A percentile compares a stretch with the other conserved stretches of the same genome.
Conservation (phyloP, 92 coral and sea anemone genomes). For the Heteractis magnifica region DNA sequence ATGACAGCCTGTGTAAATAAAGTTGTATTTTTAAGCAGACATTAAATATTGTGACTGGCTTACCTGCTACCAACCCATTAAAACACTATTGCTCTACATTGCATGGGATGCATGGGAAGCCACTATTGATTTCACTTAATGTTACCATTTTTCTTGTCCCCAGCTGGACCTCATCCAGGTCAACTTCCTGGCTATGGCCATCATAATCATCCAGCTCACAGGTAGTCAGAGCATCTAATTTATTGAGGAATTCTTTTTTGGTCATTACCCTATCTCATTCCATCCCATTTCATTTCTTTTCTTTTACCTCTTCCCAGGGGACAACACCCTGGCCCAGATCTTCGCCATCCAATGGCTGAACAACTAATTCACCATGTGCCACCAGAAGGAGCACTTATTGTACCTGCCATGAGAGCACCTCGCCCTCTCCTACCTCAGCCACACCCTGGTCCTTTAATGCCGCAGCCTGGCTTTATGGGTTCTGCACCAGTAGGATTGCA, state of each 20-base stretch:
- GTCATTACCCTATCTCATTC: too few species aligned
- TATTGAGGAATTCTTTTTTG: too few species aligned
- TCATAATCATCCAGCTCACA: slow-evolving; percentile 17
- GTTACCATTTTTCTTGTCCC: not conserved
- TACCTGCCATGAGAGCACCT: slow-evolving; percentile 63
- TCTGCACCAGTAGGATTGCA: slow-evolving; percentile 30
- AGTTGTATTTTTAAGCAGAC: too few species aligned
- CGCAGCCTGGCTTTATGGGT: slow-evolving; percentile 44
- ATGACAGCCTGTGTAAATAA: too few species aligned
- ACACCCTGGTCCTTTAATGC: slow-evolving; percentile 37
- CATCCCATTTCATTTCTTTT: not conserved
- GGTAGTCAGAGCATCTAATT: not conserved
- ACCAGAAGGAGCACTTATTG: slow-evolving; percentile 68
- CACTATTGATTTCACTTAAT: too few species aligned
- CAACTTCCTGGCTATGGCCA: slow-evolving; percentile 21
- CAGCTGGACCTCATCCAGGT: not conserved
- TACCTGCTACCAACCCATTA: too few species aligned
- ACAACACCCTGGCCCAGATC: slow-evolving; percentile 31
- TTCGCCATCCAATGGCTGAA: slow-evolving; percentile 39
- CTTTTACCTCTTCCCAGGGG: slow-evolving; percentile 35
- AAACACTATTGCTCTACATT: too few species aligned
- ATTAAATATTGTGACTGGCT: too few species aligned
- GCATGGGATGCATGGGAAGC: too few species aligned
- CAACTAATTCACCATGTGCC: slow-evolving; percentile 59
- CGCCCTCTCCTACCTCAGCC: slow-evolving; percentile 21